Percentiles rank a stretch among this genome's conserved stretches.
Conservation (phyloP, 2,888 invertebrate genomes). For the Lasioglossum lativentre region DNA sequence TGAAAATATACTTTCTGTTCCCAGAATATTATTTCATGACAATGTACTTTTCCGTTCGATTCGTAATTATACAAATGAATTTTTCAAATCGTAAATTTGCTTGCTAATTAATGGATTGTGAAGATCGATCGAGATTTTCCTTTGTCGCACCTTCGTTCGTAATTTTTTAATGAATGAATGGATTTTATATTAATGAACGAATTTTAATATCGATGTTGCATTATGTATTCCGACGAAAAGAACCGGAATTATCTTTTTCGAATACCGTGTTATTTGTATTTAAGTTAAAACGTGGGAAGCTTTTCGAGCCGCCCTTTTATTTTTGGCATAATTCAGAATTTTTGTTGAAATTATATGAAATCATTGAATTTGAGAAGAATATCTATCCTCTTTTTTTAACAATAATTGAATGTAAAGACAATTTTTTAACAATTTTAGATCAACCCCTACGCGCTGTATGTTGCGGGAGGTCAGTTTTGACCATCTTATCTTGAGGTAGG, state of each 20-base stretch:
- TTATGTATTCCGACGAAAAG: background rate
- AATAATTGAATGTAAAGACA: background rate
- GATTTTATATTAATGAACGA: background rate
- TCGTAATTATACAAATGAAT: background rate
- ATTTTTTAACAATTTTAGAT: no score
- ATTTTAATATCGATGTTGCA: background rate
- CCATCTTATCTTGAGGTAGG: no score
- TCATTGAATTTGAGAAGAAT: background rate
- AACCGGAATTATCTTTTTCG: background rate
- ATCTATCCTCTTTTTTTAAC: background rate
- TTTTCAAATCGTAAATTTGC: background rate
- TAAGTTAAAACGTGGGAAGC: background rate
- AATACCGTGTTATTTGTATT: background rate
- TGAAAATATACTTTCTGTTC: background rate
- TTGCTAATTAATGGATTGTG: constrained; percentile 4
- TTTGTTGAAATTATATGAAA: background rate
- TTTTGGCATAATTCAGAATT: no score
- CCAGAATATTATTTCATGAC: background rate
- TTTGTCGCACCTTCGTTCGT: background rate
- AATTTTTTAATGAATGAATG: background rate
- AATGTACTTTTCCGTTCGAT: background rate
- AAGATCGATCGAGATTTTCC: constrained; percentile 6
- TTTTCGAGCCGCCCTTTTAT: background rate
- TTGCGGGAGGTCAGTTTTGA: no score
- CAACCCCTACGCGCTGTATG: no score